Evolutionary conservation across 2,888 invertebrate species (phyloP), one percentile per base, ranked within the genome.

Genomic region (Mesoligia furuncula): DNA sequence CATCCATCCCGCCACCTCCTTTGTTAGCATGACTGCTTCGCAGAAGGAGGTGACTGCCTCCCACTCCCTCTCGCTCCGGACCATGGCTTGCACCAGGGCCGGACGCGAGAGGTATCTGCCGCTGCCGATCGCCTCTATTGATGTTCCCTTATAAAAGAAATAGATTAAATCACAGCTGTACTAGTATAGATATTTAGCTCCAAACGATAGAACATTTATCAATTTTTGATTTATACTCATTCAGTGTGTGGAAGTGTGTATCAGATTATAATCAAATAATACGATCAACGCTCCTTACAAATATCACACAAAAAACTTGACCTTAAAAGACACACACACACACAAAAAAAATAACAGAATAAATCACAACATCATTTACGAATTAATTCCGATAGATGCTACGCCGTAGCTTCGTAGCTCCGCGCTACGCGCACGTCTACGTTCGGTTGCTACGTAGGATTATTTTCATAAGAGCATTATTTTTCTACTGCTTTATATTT

Each of bases 391-490:
- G 17, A 77, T 75, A 64, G 39, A 27, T 77, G 81, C 83, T 83
- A 85, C 88, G 85, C 42, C 87, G 87, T 89, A 88, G 87, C 79
- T 73, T 82, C 81, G 83, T 90, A 83, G 79, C 81, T 77, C 80
- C 20, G n/a, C 57, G 86, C 86, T 85, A 86, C 88, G 81, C 70
- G 85, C 76, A 84, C 86, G 77, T 61, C 77, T 62, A 77, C 81
- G 68, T 2, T 27, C 73, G 66, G 75, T 79, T 79, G 80, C 77
- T 89, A 85, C 82, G 84, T n/a, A 61, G 65, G 67, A 81, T 85
- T 82, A 80, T 82, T 83, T 81, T 79, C 75, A 73, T 81, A 83
- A 75, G 81, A 84, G 79, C 61, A 82, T 88, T 87, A 85, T 85
- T 79, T 82, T 86, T 84, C 66, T 79, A 61, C 72, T 78, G 67